These are phyloP conservation scores for Lysandra coridon DNA, from an alignment of 2,888 invertebrate genomes.

Conservation along the genomic window DNA sequence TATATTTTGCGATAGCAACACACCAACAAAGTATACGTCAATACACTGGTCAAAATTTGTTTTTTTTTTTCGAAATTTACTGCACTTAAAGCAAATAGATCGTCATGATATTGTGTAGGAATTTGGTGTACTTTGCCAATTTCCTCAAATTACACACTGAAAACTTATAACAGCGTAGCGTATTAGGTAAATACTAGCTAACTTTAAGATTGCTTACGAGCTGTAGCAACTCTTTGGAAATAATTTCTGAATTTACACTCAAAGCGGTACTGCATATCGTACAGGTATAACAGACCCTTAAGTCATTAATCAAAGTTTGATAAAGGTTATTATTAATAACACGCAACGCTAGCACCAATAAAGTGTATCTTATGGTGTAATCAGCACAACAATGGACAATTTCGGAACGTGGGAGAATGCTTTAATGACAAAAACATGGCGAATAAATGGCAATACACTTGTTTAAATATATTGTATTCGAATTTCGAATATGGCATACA, in stretches of 20 bases:
- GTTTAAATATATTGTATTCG: neutral
- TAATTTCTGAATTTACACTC: neutral
- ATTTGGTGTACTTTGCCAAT: too few species aligned
- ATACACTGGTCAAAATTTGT: too few species aligned
- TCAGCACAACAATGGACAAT: slow-evolving; percentile 8
- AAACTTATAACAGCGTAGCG: too few species aligned
- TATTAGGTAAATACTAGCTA: too few species aligned
- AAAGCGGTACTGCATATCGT: neutral
- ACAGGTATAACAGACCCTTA: neutral
- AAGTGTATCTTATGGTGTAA: slow-evolving; percentile 19
- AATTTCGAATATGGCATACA: neutral
- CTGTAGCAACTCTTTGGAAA: neutral
- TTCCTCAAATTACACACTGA: too few species aligned
- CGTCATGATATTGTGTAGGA: too few species aligned
- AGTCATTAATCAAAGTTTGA: neutral
- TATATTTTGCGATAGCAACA: too few species aligned
- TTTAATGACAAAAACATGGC: slow-evolving; percentile 21
- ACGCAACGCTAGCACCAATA: slow-evolving; percentile 1
- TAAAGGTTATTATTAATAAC: slow-evolving; percentile 13
- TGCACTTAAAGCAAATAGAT: too few species aligned
- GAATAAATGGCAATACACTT: neutral
- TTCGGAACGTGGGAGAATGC: slow-evolving; percentile 25
- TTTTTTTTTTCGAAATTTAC: too few species aligned
- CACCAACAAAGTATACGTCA: too few species aligned
- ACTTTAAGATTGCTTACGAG: too few species aligned